Percentiles rank a stretch among this genome's conserved stretches.
Conservation (phyloP, 2,888 invertebrate species). For the Dicranocentrus wangi region DNA sequence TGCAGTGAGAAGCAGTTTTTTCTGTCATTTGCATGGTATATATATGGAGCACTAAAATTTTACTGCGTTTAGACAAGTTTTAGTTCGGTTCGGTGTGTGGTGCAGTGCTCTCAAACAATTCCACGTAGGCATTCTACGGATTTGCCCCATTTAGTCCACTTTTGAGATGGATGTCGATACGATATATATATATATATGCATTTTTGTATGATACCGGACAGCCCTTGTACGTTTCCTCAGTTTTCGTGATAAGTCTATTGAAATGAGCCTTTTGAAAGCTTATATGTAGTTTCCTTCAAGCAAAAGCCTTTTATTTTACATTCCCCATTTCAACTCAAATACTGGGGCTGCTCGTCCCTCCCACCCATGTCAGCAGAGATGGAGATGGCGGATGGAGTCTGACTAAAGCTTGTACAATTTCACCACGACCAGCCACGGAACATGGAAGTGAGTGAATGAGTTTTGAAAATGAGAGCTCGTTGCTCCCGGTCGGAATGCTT, state of each 20-base stretch:
- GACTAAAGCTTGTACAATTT: not conserved
- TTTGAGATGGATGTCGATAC: not conserved
- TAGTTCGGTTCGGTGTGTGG: no score
- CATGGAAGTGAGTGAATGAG: not conserved
- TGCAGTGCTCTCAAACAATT: constrained; percentile 3
- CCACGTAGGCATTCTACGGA: not conserved
- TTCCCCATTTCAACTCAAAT: constrained; percentile 29
- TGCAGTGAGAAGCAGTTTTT: constrained; percentile 49
- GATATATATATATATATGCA: no score
- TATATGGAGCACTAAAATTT: constrained; percentile 59
- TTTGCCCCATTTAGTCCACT: not conserved
- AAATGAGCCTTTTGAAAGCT: constrained; percentile 48
- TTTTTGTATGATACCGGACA: constrained; percentile 12
- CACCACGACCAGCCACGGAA: not conserved
- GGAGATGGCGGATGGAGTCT: no score
- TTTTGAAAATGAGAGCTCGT: constrained; percentile 15
- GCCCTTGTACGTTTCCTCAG: constrained; percentile 10
- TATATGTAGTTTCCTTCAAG: constrained; percentile 25
- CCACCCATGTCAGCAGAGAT: constrained; percentile 4
- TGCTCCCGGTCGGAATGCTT: constrained; percentile 32
- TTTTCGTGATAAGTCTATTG: constrained; percentile 52
- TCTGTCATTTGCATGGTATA: constrained; percentile 59
- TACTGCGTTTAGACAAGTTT: constrained; percentile 27
- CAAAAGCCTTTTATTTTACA: constrained; percentile 44
- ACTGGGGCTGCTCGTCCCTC: not conserved